Conservation (phyloP, 2,888 invertebrate species). For the Hoplodrina blanda region DNA sequence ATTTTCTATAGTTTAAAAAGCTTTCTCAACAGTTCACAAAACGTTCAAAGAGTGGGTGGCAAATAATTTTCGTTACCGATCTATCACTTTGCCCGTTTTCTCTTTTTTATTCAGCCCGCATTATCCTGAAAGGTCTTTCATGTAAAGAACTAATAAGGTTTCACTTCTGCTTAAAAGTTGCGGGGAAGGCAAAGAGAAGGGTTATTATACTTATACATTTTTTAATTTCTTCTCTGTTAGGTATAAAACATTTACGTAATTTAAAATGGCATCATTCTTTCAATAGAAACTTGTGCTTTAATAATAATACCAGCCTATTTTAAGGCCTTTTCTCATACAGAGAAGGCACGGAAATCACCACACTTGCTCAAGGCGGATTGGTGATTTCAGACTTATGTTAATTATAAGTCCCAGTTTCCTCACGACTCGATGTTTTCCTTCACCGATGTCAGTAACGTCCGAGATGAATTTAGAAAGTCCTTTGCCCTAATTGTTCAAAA, state of each 20-base stretch:
- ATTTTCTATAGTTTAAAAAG: slow-evolving; percentile 11
- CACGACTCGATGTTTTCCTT: too few species aligned
- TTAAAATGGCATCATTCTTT: not conserved
- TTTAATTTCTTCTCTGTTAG: not conserved
- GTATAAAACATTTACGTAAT: not conserved
- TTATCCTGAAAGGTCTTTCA: slow-evolving; percentile 59
- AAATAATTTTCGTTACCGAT: slow-evolving; percentile 47
- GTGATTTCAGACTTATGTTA: too few species aligned
- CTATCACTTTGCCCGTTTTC: slow-evolving; percentile 43
- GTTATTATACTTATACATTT: slow-evolving; percentile 23
- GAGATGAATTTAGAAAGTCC: too few species aligned
- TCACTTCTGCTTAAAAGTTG: slow-evolving; percentile 42
- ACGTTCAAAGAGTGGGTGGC: slow-evolving; percentile 23
- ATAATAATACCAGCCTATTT: too few species aligned
- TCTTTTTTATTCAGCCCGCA: slow-evolving; percentile 54
- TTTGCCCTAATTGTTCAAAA: slow-evolving; percentile 6
- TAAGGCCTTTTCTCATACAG: too few species aligned
- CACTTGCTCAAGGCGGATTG: too few species aligned
- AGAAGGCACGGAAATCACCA: too few species aligned
- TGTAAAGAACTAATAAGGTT: slow-evolving; percentile 61
- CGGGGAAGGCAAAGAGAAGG: slow-evolving; percentile 34
- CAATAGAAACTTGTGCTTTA: too few species aligned
- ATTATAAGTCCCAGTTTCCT: too few species aligned
- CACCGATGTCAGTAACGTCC: too few species aligned
- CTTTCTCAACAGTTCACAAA: slow-evolving; percentile 21